These are phyloP conservation scores for Cordylochernes scorpioides DNA, from an alignment of 2,888 invertebrate genomes.

Conservation along the genomic window DNA sequence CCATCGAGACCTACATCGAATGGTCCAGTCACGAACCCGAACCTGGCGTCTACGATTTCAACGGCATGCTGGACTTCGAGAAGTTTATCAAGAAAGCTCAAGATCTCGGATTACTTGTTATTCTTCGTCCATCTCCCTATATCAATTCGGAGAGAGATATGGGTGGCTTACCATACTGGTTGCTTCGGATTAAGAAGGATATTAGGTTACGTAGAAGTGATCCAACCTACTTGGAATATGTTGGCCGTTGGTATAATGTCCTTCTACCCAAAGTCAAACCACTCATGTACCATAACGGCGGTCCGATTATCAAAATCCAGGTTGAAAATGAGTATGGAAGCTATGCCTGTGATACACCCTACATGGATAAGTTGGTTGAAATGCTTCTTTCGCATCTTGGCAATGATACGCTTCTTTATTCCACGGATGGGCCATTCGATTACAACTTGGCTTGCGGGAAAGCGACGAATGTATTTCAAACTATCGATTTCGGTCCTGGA, in stretches of 20 bases:
- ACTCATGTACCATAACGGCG: conserved; percentile 39
- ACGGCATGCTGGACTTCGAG: conserved; percentile 30
- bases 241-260: conserved; percentile 27
- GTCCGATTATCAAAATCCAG: conserved; percentile 62
- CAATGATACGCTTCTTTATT: conserved; percentile 42
- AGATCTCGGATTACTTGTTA: conserved; percentile 45
- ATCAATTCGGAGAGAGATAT: conserved; percentile 72
- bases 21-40: conserved; percentile 67
- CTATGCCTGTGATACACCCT: conserved; percentile 37
- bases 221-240: conserved; percentile 24
- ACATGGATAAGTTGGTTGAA: conserved; percentile 39
- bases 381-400: conserved; percentile 31
- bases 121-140: conserved; percentile 63
- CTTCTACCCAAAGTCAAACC: conserved; percentile 28
- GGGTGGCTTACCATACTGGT: conserved; percentile 59
- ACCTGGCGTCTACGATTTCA: conserved; percentile 42
- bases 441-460: conserved; percentile 35
- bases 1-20: conserved; percentile 31
- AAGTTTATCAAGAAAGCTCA: conserved; percentile 42
- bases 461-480: conserved; percentile 39
- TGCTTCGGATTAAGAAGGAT: conserved; percentile 34
- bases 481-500: conserved; percentile 25
- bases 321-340: conserved; percentile 75
- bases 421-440: conserved; percentile 42
- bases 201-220: conserved; percentile 26